These are phyloP conservation scores for Isurus oxyrinchus DNA, from an alignment of 2,113 vertebrate species.

Conservation along the genomic window DNA sequence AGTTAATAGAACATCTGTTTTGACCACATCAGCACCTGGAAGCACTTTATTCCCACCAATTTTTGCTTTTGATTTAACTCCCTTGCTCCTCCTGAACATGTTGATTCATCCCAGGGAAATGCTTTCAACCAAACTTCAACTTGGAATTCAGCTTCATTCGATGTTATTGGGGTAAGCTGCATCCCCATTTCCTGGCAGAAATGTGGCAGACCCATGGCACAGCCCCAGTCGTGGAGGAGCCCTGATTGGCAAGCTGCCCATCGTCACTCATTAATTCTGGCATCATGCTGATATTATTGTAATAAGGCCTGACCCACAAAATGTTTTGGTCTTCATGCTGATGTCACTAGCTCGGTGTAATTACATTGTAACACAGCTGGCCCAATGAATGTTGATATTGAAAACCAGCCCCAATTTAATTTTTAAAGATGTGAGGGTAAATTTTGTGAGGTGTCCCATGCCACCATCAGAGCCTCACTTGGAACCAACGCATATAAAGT, in stretches of 20 bases:
- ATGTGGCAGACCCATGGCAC: not conserved
- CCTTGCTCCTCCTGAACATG: not conserved
- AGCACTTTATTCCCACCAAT: too few relatives aligned
- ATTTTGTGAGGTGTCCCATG: too few relatives aligned
- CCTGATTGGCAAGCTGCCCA: not conserved
- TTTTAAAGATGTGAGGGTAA: not conserved
- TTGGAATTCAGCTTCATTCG: not conserved
- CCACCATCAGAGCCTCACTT: not conserved
- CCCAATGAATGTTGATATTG: not conserved
- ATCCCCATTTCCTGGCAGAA: not conserved
- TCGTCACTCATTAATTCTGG: not conserved
- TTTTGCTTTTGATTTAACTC: not conserved
- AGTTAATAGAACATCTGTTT: constrained; percentile 8
- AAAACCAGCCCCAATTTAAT: not conserved
- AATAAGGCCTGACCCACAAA: not conserved
- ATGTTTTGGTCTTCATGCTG: not conserved
- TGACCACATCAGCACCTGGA: not conserved
- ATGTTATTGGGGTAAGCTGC: not conserved
- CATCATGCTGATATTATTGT: not conserved
- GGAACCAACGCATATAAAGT: not conserved
- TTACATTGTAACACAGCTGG: not conserved
- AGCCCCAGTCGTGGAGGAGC: not conserved
- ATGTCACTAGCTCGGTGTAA: not conserved
- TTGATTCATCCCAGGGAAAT: not conserved
- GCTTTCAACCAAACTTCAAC: not conserved